Evolutionary conservation across 2,888 invertebrate genomes (phyloP).

Genomic region (Autographa gamma): DNA sequence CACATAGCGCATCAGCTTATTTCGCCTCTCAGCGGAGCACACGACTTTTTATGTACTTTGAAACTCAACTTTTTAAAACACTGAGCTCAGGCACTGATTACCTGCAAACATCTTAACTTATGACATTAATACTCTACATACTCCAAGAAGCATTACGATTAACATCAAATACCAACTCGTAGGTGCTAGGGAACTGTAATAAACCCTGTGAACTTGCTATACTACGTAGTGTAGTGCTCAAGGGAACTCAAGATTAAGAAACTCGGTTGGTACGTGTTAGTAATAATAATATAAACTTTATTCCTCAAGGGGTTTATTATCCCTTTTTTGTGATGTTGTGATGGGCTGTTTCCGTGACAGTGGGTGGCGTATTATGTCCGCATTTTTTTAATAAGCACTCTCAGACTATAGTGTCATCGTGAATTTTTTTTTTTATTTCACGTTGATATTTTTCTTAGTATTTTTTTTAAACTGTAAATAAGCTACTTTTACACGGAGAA

Average conservation of each 20-base stretch:
- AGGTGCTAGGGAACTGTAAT: background rate
- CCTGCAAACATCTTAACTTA: too few relatives aligned
- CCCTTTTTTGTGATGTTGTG: slow-evolving; percentile 13
- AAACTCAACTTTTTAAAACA: too few relatives aligned
- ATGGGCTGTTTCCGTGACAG: slow-evolving; percentile 13
- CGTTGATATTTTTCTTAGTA: too few relatives aligned
- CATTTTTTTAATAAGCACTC: background rate
- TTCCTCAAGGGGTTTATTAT: slow-evolving; percentile 12
- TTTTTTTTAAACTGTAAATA: too few relatives aligned
- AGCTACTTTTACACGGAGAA: too few relatives aligned
- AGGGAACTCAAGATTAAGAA: background rate
- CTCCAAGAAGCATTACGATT: background rate
- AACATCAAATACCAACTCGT: background rate
- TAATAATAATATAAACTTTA: slow-evolving; percentile 14
- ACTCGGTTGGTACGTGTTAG: slow-evolving; percentile 13
- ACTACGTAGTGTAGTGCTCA: background rate
- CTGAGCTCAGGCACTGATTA: too few relatives aligned
- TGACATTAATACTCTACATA: too few relatives aligned
- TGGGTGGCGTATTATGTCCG: background rate
- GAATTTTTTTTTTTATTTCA: too few relatives aligned
- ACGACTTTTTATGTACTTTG: too few relatives aligned
- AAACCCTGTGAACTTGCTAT: background rate
- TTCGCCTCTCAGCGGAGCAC: too few relatives aligned
- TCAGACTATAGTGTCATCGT: background rate
- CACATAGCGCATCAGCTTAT: too few relatives aligned